These are phyloP conservation scores for Odontamblyopus lacepedii DNA, from an alignment of 2,797 vertebrate genomes.

Conservation along the genomic window DNA sequence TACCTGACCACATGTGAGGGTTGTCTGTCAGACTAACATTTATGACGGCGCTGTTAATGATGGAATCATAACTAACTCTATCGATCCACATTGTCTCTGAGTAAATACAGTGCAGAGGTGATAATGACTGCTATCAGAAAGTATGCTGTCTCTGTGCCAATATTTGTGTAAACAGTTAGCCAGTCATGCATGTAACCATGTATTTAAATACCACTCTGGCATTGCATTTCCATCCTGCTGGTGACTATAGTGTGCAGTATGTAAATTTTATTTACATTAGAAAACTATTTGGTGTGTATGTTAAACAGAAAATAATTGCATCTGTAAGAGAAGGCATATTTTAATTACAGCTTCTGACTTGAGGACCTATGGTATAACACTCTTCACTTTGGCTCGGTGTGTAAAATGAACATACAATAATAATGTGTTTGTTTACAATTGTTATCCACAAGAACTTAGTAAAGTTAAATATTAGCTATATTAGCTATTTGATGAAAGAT, in stretches of 20 bases:
- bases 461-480: background rate
- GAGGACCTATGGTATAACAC: background rate
- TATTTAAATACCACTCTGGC: conserved; percentile 1
- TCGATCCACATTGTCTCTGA: background rate
- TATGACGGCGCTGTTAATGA: conserved; percentile 5
- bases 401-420: conserved; percentile 1
- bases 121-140: conserved; percentile 11
- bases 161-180: conserved; percentile 5
- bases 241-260: background rate
- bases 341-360: background rate
- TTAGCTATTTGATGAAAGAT: background rate
- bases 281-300: background rate
- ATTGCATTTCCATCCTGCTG: background rate
- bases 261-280: background rate
- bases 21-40: background rate
- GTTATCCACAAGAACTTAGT: background rate
- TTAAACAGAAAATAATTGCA: background rate
- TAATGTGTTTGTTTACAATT: background rate
- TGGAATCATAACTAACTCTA: conserved; percentile 9
- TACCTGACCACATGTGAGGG: conserved; percentile 1
- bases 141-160: conserved; percentile 10
- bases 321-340: background rate
- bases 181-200: conserved; percentile 5
- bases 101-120: conserved; percentile 6
- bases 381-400: background rate